Base-by-base conservation (phyloP, 1,140 invertebrate species). In the Sycophila sp. region DNA sequence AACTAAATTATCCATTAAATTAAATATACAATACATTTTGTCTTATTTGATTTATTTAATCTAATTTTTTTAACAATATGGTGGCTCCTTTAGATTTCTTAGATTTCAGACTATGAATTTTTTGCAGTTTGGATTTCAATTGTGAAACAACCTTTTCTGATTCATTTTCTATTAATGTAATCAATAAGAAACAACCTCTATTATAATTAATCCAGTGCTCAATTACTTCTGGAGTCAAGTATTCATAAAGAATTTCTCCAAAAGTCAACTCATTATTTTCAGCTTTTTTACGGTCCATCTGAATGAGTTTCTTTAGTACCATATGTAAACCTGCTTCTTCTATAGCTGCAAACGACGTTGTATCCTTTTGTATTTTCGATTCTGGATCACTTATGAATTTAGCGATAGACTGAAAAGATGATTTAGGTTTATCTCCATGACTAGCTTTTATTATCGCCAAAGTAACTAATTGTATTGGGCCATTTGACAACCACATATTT, bases 251-350 rank as follows among this genome's bases (percentile, higher is more conserved):
- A 15, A 81, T 65, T 38, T 79, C 69, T 5, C 87, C 83, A 75
- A 91, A 89, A 13, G 85, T 86, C 30, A 59, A 69, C 65, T 80
- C 73, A 13, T 71, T 69, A 28, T 78, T 81, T 55, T 81, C 72
- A 17, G 73, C 22, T 6, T 87, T 80, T 2, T 84, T 77, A 59
- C 87, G 87, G 74, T 95, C 93, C 60, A 90, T 82, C 59, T 89
- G 86, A 17, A 94, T 89, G 15, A 96, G 83, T 83, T 94, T 94
- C 75, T 96, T 96, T 3, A 96, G 79, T 36, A 91, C 89, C 87
- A 93, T 89, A 81, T 96, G 94, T 66, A 94, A 87, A 13, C 92
- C 94, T 0, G 92, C 82, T 82, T 95, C 90, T 85, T 96, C 94
- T n/a, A 96, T 87, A 28, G 63, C 36, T 40, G 42, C 38, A 15